Base-by-base conservation (phyloP, 2,113 vertebrate genomes). In the Mixornis gularis region DNA sequence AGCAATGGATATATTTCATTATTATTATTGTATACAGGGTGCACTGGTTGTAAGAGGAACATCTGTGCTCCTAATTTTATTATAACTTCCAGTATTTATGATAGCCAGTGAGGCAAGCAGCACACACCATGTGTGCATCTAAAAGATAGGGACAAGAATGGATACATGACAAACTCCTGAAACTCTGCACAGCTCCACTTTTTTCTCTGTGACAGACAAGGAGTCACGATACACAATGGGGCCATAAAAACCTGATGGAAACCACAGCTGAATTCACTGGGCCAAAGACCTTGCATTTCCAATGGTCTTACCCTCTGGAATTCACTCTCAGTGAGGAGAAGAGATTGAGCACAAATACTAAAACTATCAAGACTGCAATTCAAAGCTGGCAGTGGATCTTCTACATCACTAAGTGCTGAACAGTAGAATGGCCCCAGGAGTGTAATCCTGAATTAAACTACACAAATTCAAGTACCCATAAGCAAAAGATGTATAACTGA, bases 401-500 rank as follows among this genome's bases (percentile, higher is more conserved):
- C 92, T 76, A 85, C 92, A 89, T 83, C 94, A 91, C 89, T 91
- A 94, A 95, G 78, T 87, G 79, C 85, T 93, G 94, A 95, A 85
- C 81, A 95, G 89, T 93, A 55, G 91, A 95, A 95, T 93, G 89
- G 95, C 92, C 92, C 89, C 95, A 94, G 74, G 91, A 95, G 95
- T 96, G 87, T 94, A 95, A 96, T 96, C 95, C 94, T 94, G 94
- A 94, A 96, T 96, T 95, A 96, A 96, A 95, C 95, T 96, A 96
- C 94, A 96, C 3, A 89, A 91, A 94, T 94, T 95, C 92, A 96
- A 96, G 95, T 94, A 95, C 92, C 96, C 96, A 96, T 96, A 95
- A 95, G 95, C 96, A 96, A 96, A 95, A 96, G 94, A 96, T 94
- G 92, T 96, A 96, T 94, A 96, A 96, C 91, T 92, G 92, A 96